A percentile compares a stretch with the other conserved stretches of the same genome.
Evolutionary conservation across 2,797 vertebrate species (phyloP).

Genomic region (Poeciliopsis paucimaculata): DNA sequence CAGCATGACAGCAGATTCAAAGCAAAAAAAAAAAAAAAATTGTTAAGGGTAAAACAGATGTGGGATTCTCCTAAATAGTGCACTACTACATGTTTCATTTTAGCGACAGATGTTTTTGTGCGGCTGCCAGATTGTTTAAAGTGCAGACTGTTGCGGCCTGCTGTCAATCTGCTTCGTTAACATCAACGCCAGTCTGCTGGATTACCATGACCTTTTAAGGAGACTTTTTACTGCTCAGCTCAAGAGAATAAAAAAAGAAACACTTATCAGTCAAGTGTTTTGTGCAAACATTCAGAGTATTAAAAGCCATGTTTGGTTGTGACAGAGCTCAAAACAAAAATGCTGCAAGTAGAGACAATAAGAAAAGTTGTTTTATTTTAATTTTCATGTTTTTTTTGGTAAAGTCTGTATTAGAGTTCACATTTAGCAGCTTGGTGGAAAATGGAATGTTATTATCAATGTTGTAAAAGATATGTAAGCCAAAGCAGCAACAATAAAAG

Average conservation of each 20-base stretch:
- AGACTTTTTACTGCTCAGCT: neutral
- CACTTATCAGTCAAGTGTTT: neutral
- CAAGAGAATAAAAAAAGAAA: neutral
- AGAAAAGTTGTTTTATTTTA: neutral
- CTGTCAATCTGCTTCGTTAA: neutral
- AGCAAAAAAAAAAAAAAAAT: neutral
- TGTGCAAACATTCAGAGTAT: neutral
- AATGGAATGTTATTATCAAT: neutral
- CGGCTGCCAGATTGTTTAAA: neutral
- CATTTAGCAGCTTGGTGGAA: neutral
- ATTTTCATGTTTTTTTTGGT: neutral
- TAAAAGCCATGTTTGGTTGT: neutral
- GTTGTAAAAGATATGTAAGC: neutral
- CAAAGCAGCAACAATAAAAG: neutral
- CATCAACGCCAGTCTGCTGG: neutral
- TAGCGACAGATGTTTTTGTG: neutral
- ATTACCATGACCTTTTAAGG: neutral
- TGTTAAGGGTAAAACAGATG: neutral
- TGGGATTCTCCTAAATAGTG: neutral
- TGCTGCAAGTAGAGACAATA: neutral
- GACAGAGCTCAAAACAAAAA: neutral
- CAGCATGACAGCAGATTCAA: neutral
- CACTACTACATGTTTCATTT: neutral
- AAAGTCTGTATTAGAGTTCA: neutral
- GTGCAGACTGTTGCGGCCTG: neutral